phyloP scores from a whole-genome alignment of 2,888 invertebrate species.

The Lucinisca nassula region DNA sequence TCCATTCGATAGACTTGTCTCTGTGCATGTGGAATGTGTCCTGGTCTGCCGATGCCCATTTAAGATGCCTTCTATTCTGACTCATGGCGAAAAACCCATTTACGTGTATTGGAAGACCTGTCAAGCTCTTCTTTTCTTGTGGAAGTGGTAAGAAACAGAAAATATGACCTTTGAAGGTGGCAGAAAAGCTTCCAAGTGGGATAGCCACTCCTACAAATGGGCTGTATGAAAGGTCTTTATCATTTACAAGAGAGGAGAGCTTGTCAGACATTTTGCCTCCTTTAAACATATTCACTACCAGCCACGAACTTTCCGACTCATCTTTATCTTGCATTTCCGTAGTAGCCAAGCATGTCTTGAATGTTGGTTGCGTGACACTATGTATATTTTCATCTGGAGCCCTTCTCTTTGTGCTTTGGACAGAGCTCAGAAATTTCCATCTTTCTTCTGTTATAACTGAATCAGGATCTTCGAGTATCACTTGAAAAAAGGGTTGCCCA shows the following conservation, averaged over 20 bases:
- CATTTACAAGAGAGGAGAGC: slow-evolving; percentile 43
- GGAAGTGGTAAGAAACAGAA: slow-evolving; percentile 86
- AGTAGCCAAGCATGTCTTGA: not conserved
- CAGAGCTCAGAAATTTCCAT: not conserved
- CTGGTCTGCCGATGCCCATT: slow-evolving; percentile 81
- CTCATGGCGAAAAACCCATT: slow-evolving; percentile 85
- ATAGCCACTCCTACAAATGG: slow-evolving; percentile 67
- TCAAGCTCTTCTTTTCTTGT: slow-evolving; percentile 74
- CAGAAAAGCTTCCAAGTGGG: not conserved
- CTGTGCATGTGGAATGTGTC: slow-evolving; percentile 37
- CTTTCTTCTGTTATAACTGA: not conserved
- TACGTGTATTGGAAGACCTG: slow-evolving; percentile 85
- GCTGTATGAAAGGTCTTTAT: slow-evolving; percentile 51
- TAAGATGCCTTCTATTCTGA: slow-evolving; percentile 83
- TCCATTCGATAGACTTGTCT: slow-evolving; percentile 82
- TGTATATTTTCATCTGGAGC: not conserved
- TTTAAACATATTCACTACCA: slow-evolving; percentile 69
- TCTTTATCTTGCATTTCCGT: not conserved
- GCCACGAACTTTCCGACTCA: slow-evolving; percentile 43
- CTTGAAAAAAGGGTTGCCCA: not conserved
- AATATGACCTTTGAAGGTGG: slow-evolving; percentile 76
- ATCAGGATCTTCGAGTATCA: slow-evolving; percentile 3
- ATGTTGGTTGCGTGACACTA: not conserved
- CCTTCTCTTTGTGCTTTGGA: no score
- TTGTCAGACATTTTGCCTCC: slow-evolving; percentile 64